Base-by-base conservation (phyloP, 53 echinoderm and acorn worm species). In the Hippasteria phrygiana region DNA sequence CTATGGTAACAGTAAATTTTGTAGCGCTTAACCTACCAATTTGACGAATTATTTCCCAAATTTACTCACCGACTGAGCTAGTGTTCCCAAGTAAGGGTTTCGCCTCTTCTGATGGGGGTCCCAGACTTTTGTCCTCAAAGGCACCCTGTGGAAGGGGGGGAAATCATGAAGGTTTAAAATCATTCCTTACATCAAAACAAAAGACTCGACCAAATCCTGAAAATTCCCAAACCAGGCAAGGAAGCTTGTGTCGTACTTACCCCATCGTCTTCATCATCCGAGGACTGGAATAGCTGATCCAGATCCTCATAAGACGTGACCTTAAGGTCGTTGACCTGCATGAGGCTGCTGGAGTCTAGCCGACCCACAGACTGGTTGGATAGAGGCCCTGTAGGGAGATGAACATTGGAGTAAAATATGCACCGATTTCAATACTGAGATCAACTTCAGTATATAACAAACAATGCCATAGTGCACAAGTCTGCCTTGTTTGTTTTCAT, bases 281-380 rank as follows among this genome's bases (percentile, higher is more conserved):
- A 94, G 4, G 94, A 93, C 62, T 96, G 94, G 87, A 96, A 96
- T 31, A 96, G 93, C 55, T 91, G 90, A 43, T 94, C 89, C 12
- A 94, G 89, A 62, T 96, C 94, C 27, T 77, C 53, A 51, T 91
- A 78, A 31, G 84, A 87, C 28, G 89, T 94, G 33, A 96, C 87
- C 74, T 87, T 80, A 17, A 96, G 87, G 73, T 96, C 96, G 32
- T 94, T 93, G 26, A 91, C 93, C 56, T 88, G 94, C 62, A 76
- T 93, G 36, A 95, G 73, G 53, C 91, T 91, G 70, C 85, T 89
- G 36, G 92, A 63, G 20, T 95, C 95, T 24, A 80, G 90, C 41
- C 79, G 18, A 46, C 66, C 90, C 73, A 40, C 26, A 45, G 90
- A 50, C 31, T 80, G 79, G 36, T 66, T 69, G 18, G 90, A 80